A percentile compares a stretch with the other conserved stretches of the same genome.
Evolutionary conservation across 2,797 vertebrate genomes (phyloP).

Genomic region (Crenuchus spilurus): DNA sequence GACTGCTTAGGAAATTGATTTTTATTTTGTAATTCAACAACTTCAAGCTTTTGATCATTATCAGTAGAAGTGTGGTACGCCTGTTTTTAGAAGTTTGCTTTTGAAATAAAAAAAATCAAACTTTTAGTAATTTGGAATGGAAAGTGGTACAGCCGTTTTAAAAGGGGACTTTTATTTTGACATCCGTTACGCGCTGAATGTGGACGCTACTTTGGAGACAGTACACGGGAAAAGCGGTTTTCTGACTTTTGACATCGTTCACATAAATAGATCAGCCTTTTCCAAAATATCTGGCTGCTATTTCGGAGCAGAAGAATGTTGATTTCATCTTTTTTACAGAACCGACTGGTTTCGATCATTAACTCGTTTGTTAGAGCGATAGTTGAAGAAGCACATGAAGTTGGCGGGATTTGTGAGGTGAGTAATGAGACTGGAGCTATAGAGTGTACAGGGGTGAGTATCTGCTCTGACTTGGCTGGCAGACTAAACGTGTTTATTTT

Average conservation of each 20-base stretch:
- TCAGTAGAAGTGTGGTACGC: no score
- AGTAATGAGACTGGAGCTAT: conserved; percentile 7
- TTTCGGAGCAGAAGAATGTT: conserved; percentile 13
- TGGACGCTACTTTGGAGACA: background rate
- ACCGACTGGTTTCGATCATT: conserved; percentile 39
- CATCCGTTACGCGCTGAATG: background rate
- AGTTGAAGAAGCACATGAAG: conserved; percentile 45
- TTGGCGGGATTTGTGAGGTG: conserved; percentile 39
- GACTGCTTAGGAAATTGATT: no score
- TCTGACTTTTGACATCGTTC: background rate
- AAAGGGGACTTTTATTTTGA: background rate
- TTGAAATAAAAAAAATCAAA: no score
- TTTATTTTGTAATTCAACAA: no score
- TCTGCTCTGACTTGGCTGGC: no score
- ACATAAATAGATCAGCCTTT: background rate
- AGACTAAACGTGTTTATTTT: background rate
- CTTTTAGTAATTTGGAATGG: no score
- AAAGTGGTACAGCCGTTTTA: no score
- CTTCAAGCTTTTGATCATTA: no score
- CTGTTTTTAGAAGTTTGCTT: no score
- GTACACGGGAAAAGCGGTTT: background rate
- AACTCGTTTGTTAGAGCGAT: conserved; percentile 35
- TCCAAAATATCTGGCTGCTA: background rate
- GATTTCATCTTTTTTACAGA: background rate
- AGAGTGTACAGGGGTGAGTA: conserved; percentile 10